phyloP scores from a whole-genome alignment of 2,113 vertebrate genomes.

The Hystrix cristata region DNA sequence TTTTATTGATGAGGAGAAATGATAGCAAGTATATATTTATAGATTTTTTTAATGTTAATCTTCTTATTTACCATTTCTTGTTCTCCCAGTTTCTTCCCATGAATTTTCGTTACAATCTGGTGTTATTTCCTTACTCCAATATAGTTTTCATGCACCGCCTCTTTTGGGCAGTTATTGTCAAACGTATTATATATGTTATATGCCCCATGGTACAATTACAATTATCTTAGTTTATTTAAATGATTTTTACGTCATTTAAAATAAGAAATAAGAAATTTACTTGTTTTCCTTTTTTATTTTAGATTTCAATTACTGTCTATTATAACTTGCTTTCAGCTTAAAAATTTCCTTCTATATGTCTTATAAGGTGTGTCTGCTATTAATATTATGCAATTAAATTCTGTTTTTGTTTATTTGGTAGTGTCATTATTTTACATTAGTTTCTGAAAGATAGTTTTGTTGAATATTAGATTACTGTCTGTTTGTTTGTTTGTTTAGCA shows the following conservation, averaged over 20 bases:
- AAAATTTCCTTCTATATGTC: background rate
- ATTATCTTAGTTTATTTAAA: background rate
- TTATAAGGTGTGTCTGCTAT: background rate
- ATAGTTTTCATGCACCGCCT: background rate
- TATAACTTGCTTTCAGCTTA: background rate
- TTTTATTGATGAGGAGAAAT: background rate
- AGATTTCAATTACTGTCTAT: background rate
- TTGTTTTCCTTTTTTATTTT: background rate
- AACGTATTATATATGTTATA: background rate
- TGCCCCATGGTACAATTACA: background rate
- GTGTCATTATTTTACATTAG: background rate
- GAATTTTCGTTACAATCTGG: background rate
- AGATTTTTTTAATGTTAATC: background rate
- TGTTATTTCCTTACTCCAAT: background rate
- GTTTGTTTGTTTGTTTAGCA: background rate
- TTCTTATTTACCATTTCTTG: background rate
- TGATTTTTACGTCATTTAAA: background rate
- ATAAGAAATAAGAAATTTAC: background rate
- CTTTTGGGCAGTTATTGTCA: background rate
- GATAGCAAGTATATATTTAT: background rate
- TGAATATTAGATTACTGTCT: background rate
- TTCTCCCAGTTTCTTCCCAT: background rate
- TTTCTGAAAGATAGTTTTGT: background rate
- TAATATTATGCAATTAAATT: background rate
- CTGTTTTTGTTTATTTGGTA: constrained; percentile 1